Evolutionary conservation across 2,113 vertebrate species (phyloP).

Genomic region (Lepus europaeus): DNA sequence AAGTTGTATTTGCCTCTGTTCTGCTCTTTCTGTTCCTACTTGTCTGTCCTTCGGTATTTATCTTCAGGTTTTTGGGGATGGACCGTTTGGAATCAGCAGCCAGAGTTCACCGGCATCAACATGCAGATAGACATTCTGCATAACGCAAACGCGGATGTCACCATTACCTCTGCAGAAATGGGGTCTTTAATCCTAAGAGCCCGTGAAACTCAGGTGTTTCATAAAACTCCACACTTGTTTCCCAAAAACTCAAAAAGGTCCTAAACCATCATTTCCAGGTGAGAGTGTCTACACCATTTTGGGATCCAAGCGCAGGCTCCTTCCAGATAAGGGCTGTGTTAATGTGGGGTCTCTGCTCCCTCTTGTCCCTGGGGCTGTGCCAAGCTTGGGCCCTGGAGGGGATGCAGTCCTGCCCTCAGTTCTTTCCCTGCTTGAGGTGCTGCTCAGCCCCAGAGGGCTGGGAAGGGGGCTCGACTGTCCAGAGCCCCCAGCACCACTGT

Average conservation of each 20-base stretch:
- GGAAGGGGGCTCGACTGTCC: background rate
- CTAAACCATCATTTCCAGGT: background rate
- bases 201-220: background rate
- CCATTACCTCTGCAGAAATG: background rate
- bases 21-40: background rate
- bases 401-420: background rate
- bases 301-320: no score
- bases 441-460: background rate
- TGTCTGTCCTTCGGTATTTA: background rate
- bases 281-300: background rate
- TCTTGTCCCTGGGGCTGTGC: background rate
- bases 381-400: background rate
- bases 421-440: background rate
- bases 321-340: background rate
- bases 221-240: slow-evolving; percentile 28
- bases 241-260: background rate
- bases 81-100: background rate
- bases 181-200: background rate
- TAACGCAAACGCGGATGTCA: no score
- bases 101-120: background rate
- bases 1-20: background rate
- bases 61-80: background rate
- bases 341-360: background rate
- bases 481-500: background rate
- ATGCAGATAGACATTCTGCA: background rate